phyloP scores from a whole-genome alignment of 2,797 vertebrate genomes.

The Sebastes itinus region DNA sequence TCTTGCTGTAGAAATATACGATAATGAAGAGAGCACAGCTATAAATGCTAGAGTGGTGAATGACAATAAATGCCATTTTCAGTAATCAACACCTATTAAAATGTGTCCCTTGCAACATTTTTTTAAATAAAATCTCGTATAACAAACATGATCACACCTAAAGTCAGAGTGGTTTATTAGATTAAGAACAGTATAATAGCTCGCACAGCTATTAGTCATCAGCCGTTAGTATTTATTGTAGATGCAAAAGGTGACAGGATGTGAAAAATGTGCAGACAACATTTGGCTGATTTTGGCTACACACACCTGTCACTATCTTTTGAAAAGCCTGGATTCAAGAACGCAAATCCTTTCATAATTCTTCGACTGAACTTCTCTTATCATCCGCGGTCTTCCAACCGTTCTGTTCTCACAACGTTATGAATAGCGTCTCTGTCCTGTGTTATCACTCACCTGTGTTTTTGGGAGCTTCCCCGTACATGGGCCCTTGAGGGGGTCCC shows the following conservation, averaged over 20 bases:
- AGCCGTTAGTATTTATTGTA: neutral
- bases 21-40: neutral
- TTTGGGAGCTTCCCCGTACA: slow-evolving; percentile 91
- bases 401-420: neutral
- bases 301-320: neutral
- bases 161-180: neutral
- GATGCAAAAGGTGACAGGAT: neutral
- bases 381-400: neutral
- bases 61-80: neutral
- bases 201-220: neutral
- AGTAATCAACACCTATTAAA: neutral
- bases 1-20: neutral
- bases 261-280: neutral
- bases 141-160: neutral
- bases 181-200: neutral
- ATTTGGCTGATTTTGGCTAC: neutral
- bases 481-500: slow-evolving; percentile 84
- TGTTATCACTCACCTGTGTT: slow-evolving; percentile 88
- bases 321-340: neutral
- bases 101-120: neutral
- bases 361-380: neutral
- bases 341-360: neutral
- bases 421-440: neutral
- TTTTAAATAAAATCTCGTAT: neutral
- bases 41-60: neutral